phyloP scores from a whole-genome alignment of 1,140 invertebrate species.

The Listronotus oregonensis region DNA sequence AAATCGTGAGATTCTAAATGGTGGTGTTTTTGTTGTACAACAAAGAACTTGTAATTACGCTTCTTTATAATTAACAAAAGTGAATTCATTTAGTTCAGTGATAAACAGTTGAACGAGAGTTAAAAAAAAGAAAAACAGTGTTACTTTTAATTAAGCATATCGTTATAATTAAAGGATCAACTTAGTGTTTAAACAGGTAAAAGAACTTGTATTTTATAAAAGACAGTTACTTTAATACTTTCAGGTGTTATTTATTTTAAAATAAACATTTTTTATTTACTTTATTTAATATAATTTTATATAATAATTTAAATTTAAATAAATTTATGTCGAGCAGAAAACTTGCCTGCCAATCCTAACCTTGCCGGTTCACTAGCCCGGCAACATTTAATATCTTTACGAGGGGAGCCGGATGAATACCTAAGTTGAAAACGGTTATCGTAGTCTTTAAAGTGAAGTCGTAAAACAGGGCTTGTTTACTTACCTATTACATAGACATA shows the following conservation, averaged over 20 bases:
- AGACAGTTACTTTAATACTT: neutral
- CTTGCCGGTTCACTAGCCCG: constrained; percentile 9
- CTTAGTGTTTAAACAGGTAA: too few species aligned
- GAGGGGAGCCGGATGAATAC: neutral
- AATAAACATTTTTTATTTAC: neutral
- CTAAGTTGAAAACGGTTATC: too few species aligned
- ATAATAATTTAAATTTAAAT: too few species aligned
- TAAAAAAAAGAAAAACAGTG: neutral
- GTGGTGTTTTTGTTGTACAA: neutral
- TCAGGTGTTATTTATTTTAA: neutral
- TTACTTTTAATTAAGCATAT: too few species aligned
- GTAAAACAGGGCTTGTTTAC: too few species aligned
- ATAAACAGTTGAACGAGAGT: neutral
- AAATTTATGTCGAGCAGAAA: too few species aligned
- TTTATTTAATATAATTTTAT: too few species aligned
- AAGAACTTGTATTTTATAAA: too few species aligned
- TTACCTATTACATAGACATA: too few species aligned
- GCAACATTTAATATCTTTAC: neutral
- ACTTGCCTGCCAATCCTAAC: neutral
- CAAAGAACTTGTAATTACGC: neutral
- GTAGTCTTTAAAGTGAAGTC: too few species aligned
- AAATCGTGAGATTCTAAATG: neutral
- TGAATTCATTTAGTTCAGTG: constrained; percentile 1
- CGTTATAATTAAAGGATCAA: too few species aligned
- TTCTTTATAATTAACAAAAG: constrained; percentile 1